phyloP scores from a whole-genome alignment of 2,797 vertebrate species.

The Thunnus albacares region DNA sequence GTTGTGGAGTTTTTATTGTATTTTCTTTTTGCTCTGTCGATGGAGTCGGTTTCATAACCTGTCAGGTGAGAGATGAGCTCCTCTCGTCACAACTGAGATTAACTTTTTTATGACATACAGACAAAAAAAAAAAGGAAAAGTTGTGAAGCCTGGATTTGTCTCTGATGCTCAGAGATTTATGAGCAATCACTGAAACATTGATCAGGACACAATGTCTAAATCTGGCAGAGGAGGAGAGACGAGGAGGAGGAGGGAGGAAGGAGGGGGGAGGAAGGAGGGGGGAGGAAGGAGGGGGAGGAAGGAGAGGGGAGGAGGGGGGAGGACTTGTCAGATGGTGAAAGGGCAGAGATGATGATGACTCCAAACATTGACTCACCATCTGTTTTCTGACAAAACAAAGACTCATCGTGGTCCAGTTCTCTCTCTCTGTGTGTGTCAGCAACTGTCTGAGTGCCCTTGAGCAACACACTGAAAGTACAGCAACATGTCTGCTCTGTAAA shows the following conservation, averaged over 20 bases:
- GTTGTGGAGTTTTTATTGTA: background rate
- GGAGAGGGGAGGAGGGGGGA: background rate
- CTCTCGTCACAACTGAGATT: background rate
- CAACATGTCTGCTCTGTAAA: no score
- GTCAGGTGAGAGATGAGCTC: background rate
- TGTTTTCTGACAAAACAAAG: slow-evolving; percentile 35
- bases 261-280: background rate
- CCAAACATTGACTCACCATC: slow-evolving; percentile 41
- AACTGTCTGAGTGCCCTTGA: background rate
- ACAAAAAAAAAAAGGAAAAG: background rate
- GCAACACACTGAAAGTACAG: background rate
- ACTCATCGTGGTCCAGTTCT: background rate
- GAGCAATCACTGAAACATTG: slow-evolving; percentile 15
- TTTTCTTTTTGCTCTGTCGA: background rate
- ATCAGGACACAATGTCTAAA: slow-evolving; percentile 3
- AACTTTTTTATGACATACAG: background rate
- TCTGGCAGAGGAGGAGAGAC: background rate
- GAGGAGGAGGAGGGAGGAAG: no score
- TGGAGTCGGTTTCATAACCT: background rate
- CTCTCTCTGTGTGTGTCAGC: no score
- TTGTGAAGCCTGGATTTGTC: background rate
- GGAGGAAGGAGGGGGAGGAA: background rate
- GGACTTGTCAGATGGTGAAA: slow-evolving; percentile 44
- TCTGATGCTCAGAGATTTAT: slow-evolving; percentile 5
- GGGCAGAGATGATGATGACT: slow-evolving; percentile 37